These are phyloP conservation scores for Oscheius sp. DNA, from an alignment of 2,888 invertebrate genomes.

Conservation along the genomic window DNA sequence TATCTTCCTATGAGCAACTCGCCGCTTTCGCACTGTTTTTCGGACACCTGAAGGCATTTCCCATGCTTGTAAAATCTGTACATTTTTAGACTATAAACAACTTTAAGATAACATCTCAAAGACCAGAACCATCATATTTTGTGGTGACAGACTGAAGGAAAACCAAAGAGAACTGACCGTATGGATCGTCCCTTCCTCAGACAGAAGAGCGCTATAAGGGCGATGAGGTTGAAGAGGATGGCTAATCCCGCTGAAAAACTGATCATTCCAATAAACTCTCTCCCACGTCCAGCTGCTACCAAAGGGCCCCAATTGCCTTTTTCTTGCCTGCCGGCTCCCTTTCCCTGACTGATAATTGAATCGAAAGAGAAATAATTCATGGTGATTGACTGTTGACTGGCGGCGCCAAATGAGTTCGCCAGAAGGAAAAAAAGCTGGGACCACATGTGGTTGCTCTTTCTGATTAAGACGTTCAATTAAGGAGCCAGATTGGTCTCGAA, in stretches of 20 bases:
- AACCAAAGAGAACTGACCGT: conserved; percentile 33
- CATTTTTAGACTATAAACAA: no score
- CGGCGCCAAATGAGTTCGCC: no score
- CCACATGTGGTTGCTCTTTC: no score
- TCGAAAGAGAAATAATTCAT: conserved; percentile 25
- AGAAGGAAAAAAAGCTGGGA: no score
- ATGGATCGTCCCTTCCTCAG: conserved; percentile 40
- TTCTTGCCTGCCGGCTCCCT: background rate
- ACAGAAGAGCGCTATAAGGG: conserved; percentile 41
- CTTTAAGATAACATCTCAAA: no score
- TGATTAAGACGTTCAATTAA: no score
- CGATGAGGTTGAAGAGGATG: conserved; percentile 54
- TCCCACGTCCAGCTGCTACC: no score
- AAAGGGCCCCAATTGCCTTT: background rate
- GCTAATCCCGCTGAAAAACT: conserved; percentile 52
- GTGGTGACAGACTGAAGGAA: no score
- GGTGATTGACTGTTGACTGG: conserved; percentile 10
- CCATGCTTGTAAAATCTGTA: no score
- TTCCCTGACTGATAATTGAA: conserved; percentile 17
- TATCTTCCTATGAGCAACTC: no score
- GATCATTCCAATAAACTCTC: background rate
- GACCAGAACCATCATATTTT: no score
- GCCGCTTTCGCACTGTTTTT: background rate
- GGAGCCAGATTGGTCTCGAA: no score
- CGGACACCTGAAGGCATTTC: background rate